These are phyloP conservation scores for Hylomyscus alleni DNA, from an alignment of 2,797 vertebrate genomes.

Conservation along the genomic window DNA sequence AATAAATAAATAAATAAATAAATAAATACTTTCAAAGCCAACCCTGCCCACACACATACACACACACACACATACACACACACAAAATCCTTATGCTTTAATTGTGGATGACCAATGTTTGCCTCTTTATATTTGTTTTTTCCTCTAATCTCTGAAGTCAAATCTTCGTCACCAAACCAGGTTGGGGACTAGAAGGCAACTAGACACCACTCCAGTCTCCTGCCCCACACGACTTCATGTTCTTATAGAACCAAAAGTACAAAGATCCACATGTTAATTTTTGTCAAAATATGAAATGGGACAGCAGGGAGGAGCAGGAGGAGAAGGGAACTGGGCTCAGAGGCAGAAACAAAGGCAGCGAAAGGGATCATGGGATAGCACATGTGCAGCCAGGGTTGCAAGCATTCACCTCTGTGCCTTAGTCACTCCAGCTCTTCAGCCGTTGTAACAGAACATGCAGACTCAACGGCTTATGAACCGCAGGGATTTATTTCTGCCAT, in stretches of 20 bases:
- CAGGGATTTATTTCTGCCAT: not conserved
- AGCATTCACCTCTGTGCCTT: not conserved
- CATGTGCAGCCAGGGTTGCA: not conserved
- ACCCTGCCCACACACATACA: not conserved
- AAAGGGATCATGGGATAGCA: not conserved
- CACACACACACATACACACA: not conserved
- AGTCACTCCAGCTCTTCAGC: not conserved
- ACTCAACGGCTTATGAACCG: not conserved
- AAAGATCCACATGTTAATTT: not conserved
- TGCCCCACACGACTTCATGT: not conserved
- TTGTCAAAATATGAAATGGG: not conserved
- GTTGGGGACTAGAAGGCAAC: constrained; percentile 17
- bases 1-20: too few relatives aligned
- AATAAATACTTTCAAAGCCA: not conserved
- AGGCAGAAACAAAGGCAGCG: not conserved
- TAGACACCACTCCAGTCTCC: not conserved
- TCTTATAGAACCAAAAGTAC: not conserved
- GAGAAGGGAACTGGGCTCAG: not conserved
- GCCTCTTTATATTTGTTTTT: not conserved
- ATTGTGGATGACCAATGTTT: not conserved
- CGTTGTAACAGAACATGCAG: not conserved
- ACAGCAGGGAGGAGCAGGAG: not conserved
- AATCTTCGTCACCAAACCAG: not conserved
- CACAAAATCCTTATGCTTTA: not conserved
- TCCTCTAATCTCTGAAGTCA: constrained; percentile 28